phyloP scores from a whole-genome alignment of 2,113 vertebrate species.

The Brienomyrus longianalis region DNA sequence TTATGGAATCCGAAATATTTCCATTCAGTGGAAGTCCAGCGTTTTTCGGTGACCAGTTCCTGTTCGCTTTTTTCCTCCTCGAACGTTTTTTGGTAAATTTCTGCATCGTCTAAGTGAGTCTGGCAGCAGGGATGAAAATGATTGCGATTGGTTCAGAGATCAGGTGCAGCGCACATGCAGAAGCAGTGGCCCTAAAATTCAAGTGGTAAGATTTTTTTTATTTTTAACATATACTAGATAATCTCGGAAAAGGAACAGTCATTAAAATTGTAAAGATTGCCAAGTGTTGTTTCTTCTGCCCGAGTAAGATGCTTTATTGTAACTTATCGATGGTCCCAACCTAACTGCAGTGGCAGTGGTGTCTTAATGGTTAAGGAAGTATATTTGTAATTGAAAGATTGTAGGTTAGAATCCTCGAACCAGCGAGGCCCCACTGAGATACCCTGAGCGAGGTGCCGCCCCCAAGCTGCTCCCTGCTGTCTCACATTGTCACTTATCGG shows the following conservation, averaged over 20 bases:
- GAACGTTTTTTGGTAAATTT: background rate
- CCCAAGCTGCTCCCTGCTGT: no score
- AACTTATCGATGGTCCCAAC: background rate
- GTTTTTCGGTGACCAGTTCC: background rate
- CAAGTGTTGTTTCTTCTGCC: background rate
- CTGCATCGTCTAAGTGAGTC: background rate
- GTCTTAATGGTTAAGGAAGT: no score
- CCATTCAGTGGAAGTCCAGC: background rate
- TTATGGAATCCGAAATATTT: background rate
- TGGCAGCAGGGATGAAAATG: background rate
- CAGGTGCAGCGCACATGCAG: background rate
- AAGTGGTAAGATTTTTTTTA: background rate
- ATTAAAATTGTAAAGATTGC: background rate
- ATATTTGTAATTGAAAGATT: no score
- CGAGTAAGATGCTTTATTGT: background rate
- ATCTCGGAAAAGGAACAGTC: background rate
- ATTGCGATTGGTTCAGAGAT: background rate
- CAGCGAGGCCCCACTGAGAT: no score
- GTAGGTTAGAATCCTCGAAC: no score
- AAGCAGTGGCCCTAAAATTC: background rate
- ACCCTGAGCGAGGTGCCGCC: no score
- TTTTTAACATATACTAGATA: background rate
- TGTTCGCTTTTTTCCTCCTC: background rate
- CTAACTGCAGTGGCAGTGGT: background rate
- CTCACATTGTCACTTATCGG: no score